These are phyloP conservation scores for Sciurus carolinensis DNA, from an alignment of 2,797 vertebrate genomes.

Conservation along the genomic window DNA sequence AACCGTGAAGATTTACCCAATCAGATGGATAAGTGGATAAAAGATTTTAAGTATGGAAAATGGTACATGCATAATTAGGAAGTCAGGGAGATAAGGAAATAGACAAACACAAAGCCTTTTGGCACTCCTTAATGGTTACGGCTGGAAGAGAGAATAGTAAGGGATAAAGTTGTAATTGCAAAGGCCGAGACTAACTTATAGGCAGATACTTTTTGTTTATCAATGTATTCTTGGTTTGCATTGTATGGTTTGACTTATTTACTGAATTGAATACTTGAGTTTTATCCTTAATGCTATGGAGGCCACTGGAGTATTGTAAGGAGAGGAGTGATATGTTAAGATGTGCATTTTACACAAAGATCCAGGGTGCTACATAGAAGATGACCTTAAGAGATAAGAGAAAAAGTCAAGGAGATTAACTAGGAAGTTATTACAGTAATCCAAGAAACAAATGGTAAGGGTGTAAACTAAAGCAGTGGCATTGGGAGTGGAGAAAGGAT, in stretches of 20 bases:
- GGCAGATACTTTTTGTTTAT: not conserved
- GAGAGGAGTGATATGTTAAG: not conserved
- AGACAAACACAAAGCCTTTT: not conserved
- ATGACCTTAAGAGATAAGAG: not conserved
- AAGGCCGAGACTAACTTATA: not conserved
- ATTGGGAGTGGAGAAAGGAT: not conserved
- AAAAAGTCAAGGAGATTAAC: not conserved
- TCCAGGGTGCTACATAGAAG: not conserved
- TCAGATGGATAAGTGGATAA: not conserved
- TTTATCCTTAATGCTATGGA: not conserved
- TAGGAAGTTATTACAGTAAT: not conserved
- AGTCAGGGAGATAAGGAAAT: not conserved
- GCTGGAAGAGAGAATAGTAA: not conserved
- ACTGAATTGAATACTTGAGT: not conserved
- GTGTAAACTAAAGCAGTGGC: not conserved
- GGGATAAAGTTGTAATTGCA: not conserved
- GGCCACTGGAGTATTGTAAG: conserved; percentile 9
- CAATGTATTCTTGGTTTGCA: not conserved
- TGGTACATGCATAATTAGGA: not conserved
- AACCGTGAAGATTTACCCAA: not conserved
- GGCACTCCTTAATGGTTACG: not conserved
- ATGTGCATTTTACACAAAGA: conserved; percentile 25
- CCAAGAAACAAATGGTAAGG: not conserved
- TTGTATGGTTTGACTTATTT: not conserved
- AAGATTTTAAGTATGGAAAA: not conserved